Conservation (phyloP, 2,797 vertebrate species). For the Pseudochirops cupreus region DNA sequence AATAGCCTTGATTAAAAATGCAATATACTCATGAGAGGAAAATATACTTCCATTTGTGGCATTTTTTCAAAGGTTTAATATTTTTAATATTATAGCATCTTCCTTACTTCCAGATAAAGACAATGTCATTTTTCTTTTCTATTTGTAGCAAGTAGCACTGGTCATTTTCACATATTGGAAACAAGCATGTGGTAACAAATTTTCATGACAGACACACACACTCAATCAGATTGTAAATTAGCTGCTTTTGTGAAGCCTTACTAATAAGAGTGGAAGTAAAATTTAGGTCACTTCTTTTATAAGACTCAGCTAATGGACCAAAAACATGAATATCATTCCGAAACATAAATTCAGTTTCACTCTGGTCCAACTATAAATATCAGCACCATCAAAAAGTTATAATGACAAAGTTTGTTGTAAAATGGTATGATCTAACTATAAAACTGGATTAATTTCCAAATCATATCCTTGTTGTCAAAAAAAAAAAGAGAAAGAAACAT, state of each 20-base stretch:
- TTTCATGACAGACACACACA: conserved; percentile 74
- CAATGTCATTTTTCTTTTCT: conserved; percentile 18
- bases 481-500: conserved; percentile 54
- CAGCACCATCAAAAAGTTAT: conserved; percentile 74
- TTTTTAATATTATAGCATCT: conserved; percentile 45
- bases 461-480: conserved; percentile 52
- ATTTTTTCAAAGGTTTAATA: conserved; percentile 38
- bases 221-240: conserved; percentile 78
- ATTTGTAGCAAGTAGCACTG: conserved; percentile 47
- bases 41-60: conserved; percentile 21
- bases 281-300: conserved; percentile 76
- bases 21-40: background rate
- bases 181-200: conserved; percentile 71
- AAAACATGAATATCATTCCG: conserved; percentile 69
- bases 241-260: conserved; percentile 75
- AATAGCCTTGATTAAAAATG: background rate
- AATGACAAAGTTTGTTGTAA: conserved; percentile 75
- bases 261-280: conserved; percentile 79
- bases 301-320: conserved; percentile 76
- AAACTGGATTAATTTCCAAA: conserved; percentile 76
- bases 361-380: conserved; percentile 74
- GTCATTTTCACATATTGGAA: conserved; percentile 68
- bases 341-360: conserved; percentile 77
- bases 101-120: conserved; percentile 39
- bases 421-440: conserved; percentile 74